Evolutionary conservation across 92 coral and sea anemone species (phyloP), one percentile per base, ranked within the genome.

Genomic region (Parazoanthus atlanticus): DNA sequence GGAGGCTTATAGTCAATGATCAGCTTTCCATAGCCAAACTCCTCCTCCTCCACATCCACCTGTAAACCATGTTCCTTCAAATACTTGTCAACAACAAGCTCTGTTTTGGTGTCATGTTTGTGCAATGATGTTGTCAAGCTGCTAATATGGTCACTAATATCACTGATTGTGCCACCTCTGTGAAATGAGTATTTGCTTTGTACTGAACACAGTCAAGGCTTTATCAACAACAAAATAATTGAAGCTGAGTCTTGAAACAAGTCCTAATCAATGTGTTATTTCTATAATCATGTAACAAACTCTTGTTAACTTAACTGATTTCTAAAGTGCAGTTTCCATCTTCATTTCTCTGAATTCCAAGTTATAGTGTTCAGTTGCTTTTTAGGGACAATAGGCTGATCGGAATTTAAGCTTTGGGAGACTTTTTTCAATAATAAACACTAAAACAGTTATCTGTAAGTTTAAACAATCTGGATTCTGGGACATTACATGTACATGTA

Each of bases 1-100:
- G 98, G 99, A 21, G 81, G 90, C 76, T 93, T 96, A 75, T 94
- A 95, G 91, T 95, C 99, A 92, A 96, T 95, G 74, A 92, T 77
- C 6, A 97, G 95, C 64, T 89, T 94, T 31, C 99, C 99, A 92
- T 83, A 97, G 8, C 98, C 99, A 92, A 93, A 97, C 41, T 96
- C 95, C 71, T 93, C 96, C 32, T 93, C 98, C 21, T 97, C 99
- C 26, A 92, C 91, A 56, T 94, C 92, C 31, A 81, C 80, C 38
- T 91, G 92, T 21, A 93, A 64, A 4, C 95, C 94, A 71, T 91
- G 91, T 30, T 92, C 94, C 80, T 93, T 93, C 87, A 93, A 71
- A 87, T 96, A 97, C 82, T 91, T 96, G 89, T 97, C 99, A 4
- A 97, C 91, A 61, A 97, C 99, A 32, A 97, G 93, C 85, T 93